Percentiles rank a stretch among this genome's conserved stretches.
phyloP scores from a whole-genome alignment of 1,140 invertebrate species.

The Hirudo medicinalis region DNA sequence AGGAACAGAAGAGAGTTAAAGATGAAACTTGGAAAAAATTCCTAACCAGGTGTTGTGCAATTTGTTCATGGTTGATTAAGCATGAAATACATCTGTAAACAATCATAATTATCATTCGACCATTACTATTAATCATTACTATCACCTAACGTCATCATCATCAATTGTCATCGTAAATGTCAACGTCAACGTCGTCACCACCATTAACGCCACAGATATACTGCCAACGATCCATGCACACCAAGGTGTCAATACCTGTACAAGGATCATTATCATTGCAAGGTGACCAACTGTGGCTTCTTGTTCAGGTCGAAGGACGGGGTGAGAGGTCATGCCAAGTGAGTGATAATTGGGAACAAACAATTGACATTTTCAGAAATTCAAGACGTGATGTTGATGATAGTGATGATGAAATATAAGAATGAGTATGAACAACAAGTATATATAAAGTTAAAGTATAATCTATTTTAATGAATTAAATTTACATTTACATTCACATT shows the following conservation, averaged over 20 bases:
- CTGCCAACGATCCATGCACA: constrained; percentile 47
- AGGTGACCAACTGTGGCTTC: constrained; percentile 34
- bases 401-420: too few species aligned
- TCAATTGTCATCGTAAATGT: constrained; percentile 10
- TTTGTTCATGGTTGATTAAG: constrained; percentile 8
- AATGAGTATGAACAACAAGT: too few species aligned
- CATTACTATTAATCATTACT: too few species aligned
- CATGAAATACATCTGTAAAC: too few species aligned
- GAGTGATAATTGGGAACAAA: too few species aligned
- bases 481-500: too few species aligned
- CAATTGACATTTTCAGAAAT: too few species aligned
- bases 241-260: constrained; percentile 56
- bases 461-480: too few species aligned
- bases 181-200: constrained; percentile 7
- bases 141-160: too few species aligned
- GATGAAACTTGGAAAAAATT: constrained; percentile 52
- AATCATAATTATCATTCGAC: too few species aligned
- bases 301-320: constrained; percentile 59
- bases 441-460: too few species aligned
- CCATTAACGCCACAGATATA: constrained; percentile 33
- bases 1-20: constrained; percentile 20
- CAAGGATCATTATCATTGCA: constrained; percentile 65
- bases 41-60: constrained; percentile 39
- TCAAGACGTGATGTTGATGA: too few species aligned
- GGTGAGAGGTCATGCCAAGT: constrained; percentile 63